Percentiles rank a stretch among this genome's conserved stretches.
phyloP scores from a whole-genome alignment of 2,113 vertebrate genomes.

The Choloepus hoffmanni region DNA sequence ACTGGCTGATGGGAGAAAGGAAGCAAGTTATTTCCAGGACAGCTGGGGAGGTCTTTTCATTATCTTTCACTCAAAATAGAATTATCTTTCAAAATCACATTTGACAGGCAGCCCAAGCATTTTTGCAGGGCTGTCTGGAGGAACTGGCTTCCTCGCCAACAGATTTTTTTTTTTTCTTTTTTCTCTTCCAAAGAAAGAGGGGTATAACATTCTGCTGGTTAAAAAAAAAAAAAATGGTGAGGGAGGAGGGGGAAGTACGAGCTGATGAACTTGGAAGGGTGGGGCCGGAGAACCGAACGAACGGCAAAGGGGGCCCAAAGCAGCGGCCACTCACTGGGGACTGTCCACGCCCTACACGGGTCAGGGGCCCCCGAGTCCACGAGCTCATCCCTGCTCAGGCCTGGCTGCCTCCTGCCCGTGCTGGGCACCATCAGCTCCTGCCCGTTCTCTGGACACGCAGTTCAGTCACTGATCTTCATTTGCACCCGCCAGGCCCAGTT shows the following conservation, averaged over 20 bases:
- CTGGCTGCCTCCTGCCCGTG: no score
- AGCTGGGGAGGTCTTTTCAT: constrained; percentile 67
- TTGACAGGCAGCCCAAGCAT: constrained; percentile 36
- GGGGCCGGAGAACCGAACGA: not conserved
- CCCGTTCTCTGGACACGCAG: not conserved
- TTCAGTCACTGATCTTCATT: not conserved
- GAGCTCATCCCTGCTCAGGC: not conserved
- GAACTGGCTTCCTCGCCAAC: constrained; percentile 65
- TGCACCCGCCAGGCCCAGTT: no score
- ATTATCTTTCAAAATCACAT: constrained; percentile 48
- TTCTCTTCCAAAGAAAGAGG: constrained; percentile 26
- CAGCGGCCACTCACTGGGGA: not conserved
- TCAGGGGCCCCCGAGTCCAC: no score
- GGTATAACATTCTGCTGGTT: not conserved
- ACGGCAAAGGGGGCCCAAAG: not conserved
- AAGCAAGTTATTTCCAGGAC: constrained; percentile 67
- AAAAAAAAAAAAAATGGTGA: not conserved
- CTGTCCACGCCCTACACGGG: not conserved
- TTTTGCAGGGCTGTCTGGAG: constrained; percentile 59
- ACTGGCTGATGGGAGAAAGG: not conserved
- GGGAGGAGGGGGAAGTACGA: not conserved
- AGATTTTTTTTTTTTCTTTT: not conserved
- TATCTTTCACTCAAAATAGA: constrained; percentile 68
- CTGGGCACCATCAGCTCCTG: not conserved
- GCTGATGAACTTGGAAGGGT: not conserved